Evolutionary conservation across 2,113 vertebrate genomes (phyloP).

Genomic region (Hiodon tergisus): DNA sequence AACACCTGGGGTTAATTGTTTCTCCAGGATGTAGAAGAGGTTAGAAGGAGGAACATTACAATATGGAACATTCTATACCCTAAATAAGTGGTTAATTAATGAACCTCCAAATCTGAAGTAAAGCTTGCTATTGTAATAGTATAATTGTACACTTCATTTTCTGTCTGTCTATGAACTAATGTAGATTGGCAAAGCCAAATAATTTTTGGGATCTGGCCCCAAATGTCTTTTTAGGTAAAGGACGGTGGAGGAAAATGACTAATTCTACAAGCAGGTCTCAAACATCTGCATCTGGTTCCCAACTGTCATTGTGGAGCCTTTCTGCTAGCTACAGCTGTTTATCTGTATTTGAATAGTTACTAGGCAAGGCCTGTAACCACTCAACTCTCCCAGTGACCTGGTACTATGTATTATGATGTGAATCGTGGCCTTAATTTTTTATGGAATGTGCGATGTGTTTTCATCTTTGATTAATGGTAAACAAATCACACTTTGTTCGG

Average conservation of each 20-base stretch:
- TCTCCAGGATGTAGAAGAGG: no score
- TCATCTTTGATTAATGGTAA: no score
- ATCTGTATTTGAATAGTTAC: background rate
- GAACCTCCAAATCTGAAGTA: no score
- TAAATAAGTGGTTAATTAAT: no score
- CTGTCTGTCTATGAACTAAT: background rate
- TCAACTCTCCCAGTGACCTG: background rate
- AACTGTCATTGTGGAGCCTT: background rate
- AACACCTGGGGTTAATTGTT: no score
- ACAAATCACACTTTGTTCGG: no score
- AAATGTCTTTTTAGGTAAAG: background rate
- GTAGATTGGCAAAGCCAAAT: background rate
- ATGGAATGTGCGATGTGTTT: no score
- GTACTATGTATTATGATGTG: background rate
- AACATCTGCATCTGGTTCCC: conserved; percentile 15
- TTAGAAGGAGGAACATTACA: no score
- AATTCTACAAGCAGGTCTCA: background rate
- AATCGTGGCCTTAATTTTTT: no score
- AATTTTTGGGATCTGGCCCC: background rate
- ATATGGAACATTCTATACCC: no score
- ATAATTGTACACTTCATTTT: no score
- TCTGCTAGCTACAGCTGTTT: background rate
- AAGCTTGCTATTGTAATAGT: no score
- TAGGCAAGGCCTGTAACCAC: background rate
- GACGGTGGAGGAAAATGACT: background rate